Percentiles rank a stretch among this genome's conserved stretches.
Conservation (phyloP, 2,113 vertebrate species). For the Mormyrus iriodes region DNA sequence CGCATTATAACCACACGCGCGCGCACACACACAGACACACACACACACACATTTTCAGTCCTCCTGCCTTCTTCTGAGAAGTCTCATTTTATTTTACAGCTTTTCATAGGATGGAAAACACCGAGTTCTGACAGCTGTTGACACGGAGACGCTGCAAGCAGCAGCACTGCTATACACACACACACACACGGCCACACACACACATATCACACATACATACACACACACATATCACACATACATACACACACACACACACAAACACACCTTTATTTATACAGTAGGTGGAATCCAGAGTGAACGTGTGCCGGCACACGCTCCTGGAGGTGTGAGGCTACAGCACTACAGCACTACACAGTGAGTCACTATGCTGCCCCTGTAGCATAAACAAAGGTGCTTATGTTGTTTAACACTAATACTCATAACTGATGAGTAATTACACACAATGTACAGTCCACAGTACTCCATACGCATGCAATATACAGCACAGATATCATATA, state of each 20-base stretch:
- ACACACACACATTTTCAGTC: constrained; percentile 4
- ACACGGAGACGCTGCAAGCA: not conserved
- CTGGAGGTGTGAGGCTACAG: not conserved
- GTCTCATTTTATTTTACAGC: constrained; percentile 1
- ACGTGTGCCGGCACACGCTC: not conserved
- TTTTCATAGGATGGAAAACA: constrained; percentile 1
- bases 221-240: not conserved
- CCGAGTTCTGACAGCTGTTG: not conserved
- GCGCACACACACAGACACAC: not conserved
- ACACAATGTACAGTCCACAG: not conserved
- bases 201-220: not conserved
- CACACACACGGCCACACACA: not conserved
- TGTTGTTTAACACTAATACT: not conserved
- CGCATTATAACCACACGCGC: not conserved
- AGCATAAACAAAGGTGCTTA: not conserved
- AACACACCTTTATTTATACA: not conserved
- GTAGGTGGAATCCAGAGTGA: not conserved
- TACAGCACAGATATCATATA: not conserved
- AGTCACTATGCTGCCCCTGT: not conserved
- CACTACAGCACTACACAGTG: not conserved
- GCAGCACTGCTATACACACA: not conserved
- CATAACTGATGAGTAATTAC: not conserved
- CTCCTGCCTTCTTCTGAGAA: not conserved
- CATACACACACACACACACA: not conserved
- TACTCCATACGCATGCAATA: not conserved